Evolutionary conservation across 2,113 vertebrate species (phyloP).

Genomic region (Microtus montanus): DNA sequence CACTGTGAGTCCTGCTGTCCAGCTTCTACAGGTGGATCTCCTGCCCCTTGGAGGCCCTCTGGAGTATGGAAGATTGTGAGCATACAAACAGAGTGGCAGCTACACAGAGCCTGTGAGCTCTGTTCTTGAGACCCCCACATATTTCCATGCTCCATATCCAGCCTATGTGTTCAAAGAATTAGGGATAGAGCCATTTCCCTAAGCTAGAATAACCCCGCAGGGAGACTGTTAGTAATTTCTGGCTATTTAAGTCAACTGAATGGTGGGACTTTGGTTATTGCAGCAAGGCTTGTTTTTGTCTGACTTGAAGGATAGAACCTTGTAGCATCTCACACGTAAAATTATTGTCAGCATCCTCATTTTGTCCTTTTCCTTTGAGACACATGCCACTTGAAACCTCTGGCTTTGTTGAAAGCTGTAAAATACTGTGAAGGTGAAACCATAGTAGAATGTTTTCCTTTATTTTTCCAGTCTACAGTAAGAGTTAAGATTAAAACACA

Average conservation of each 20-base stretch:
- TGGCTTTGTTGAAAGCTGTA: background rate
- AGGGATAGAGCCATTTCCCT: fast-evolving
- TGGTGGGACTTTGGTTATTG: background rate
- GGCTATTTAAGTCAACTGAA: fast-evolving
- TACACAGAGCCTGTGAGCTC: background rate
- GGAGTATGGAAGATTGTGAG: fast-evolving
- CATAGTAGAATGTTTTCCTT: background rate
- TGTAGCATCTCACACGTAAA: background rate
- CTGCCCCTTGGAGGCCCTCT: fast-evolving
- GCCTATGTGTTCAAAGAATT: background rate
- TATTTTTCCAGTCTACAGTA: background rate
- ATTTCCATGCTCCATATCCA: fast-evolving
- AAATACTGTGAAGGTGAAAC: background rate
- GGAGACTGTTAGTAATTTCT: fast-evolving
- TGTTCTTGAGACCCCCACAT: fast-evolving
- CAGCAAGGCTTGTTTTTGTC: background rate
- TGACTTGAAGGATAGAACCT: background rate
- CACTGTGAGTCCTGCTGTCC: background rate
- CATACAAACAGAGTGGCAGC: background rate
- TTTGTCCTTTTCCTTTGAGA: background rate
- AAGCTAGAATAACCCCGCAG: fast-evolving
- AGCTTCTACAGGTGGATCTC: fast-evolving
- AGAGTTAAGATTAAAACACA: background rate
- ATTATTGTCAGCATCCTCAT: background rate
- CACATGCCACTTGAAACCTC: background rate